Base-by-base conservation (phyloP, 2,888 invertebrate genomes). In the Papilio elwesi region DNA sequence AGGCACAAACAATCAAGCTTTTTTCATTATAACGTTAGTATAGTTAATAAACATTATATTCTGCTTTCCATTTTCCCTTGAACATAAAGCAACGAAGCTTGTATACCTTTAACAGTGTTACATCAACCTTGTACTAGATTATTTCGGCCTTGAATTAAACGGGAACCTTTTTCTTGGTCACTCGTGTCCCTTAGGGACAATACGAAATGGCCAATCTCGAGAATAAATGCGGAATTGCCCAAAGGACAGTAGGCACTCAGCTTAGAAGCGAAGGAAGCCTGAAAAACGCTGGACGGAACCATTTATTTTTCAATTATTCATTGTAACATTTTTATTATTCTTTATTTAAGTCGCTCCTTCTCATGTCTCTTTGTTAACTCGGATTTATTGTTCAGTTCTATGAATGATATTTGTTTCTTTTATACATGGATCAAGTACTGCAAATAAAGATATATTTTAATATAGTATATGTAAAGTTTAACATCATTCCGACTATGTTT, bases 181-280 rank as follows among this genome's bases (percentile, higher is more conserved):
- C 69, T 74, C 70, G 64, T 70, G 69, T 74, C 78, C 74, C 77
- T 47, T 52, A 74, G 75, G 79, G 74, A 68, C 71, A 57, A 68
- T 74, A 72, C 74, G 72, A 75, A 78, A 78, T 78, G 75, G 74
- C 64, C 75, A 78, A 79, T 78, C 73, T 79, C 74, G 70, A 75
- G 70, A 73, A 75, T 73, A 78, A 77, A 76, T 74, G 69, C 57
- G 74, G 73, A 74, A 76, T 69, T 75, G 72, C 70, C 73, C 69
- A 73, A 70, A 69, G 73, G 73, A 65, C 70, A 47, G 68, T 26
- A 53, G 55, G 57, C 73, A 69, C 68, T 68, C 55, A 57, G 65
- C 68, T 55, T 69, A 47, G 68, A 65, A 69, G 57, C 38, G 51
- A 63, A 26, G 55, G 66, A 73, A 69, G 55, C 68, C 68, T 52